Evolutionary conservation across 2,113 vertebrate species (phyloP), one percentile per base, ranked within the genome.

Genomic region (Gopherus flavomarginatus): DNA sequence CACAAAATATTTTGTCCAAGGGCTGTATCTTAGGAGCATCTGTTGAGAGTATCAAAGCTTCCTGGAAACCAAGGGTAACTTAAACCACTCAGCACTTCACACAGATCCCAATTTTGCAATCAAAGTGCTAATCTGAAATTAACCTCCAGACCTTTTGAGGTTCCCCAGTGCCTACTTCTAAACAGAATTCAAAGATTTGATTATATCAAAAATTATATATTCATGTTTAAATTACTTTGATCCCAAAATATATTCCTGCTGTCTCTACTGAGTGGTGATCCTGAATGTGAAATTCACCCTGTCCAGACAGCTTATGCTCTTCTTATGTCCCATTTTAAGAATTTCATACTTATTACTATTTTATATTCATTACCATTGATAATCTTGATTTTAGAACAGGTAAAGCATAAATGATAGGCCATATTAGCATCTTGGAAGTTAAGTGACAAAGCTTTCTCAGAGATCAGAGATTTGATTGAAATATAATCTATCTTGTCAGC

Each of bases 361-460:
- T 54, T 54, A 54, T 54, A 54, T 54, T 54, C 19, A 54, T 54
- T 54, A 54, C 79, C 35, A 85, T 19, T 47, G 83, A 3, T 11
- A 59, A 54, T 31, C 26, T 80, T 72, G 78, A 84, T 95, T 80
- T 88, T 86, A 38, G 44, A 92, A 75, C 65, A 49, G 47, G 88
- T 85, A 53, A 89, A 77, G 62, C 3, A 72, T 59, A 83, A 92
- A 57, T 26, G 10, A 83, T 81, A 0, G 85, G 84, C 5, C 81
- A 91, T 92, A 80, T 90, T 90, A 65, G 16, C 31, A 10, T 31
- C 22, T 87, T 83, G 42, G 21, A 96, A 96, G 2, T n/a, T 17
- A 91, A 7, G 1, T 81, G n/a, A 86, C 72, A 94, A 89, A 92
- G 47, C 72, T 16, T 82, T 82, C 77, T 31, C 21, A 92, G 47